Evolutionary conservation across 2,888 invertebrate species (phyloP), one percentile per base, ranked within the genome.

Genomic region (Drosophila nr. perissopoda): DNA sequence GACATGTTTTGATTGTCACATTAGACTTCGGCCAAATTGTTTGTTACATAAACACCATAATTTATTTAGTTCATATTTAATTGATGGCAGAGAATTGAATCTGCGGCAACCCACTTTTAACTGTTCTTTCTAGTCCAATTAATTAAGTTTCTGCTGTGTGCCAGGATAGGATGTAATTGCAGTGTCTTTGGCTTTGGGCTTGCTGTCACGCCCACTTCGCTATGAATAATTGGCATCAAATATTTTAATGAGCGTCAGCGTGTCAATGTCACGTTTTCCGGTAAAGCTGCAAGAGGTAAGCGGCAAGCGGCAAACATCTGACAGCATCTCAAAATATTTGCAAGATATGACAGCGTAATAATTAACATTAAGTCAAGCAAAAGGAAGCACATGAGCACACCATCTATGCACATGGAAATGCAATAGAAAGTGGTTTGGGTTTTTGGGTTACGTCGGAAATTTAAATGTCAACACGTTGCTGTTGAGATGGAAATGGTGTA

Each of bases 201-300:
- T 40, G 31, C 51, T 6, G 48, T 34, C 56, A 65, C 64, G 33
- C 70, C 71, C 64, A 60, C 54, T 63, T 36, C 40, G 36, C 62
- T 49, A 38, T 58, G 56, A 70, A 74, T 74, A 85, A 85, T 86
- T 81, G 77, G 59, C 75, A 76, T 68, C 82, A 83, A 81, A 87
- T 87, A 85, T 87, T 82, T 85, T 88, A 89, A 89, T 85, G 84
- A 89, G 80, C 84, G 61, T n/a, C 78, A 61, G 40, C 70, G 71
- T 80, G 78, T 70, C 71, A 82, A 70, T 68, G 72, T 71, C 84
- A 82, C 82, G 78, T 74, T 74, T 66, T 74, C 80, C 80, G 81
- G 79, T 33, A 63, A 65, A 38, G 57, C 18, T 31, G 38, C 25
- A 54, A 34, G 27, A 7, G 38, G 33, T 10, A 51, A 34, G 52